phyloP scores from a whole-genome alignment of 2,797 vertebrate species.

The Aselliscus stoliczkanus region DNA sequence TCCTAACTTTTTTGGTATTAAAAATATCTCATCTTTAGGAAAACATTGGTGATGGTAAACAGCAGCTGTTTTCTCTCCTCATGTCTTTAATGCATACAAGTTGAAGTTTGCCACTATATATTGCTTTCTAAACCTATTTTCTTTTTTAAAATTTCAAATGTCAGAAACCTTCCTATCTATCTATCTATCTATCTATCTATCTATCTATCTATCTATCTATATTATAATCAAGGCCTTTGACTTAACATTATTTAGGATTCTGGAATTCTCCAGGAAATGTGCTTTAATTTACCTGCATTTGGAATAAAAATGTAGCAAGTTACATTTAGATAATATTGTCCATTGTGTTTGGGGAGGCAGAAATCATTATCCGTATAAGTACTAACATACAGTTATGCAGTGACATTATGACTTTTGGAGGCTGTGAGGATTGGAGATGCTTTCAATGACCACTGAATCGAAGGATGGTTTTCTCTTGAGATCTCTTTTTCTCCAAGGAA shows the following conservation, averaged over 20 bases:
- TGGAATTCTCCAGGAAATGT: neutral
- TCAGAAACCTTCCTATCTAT: neutral
- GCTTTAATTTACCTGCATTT: neutral
- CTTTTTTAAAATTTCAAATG: neutral
- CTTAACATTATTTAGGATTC: neutral
- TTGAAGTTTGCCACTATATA: neutral
- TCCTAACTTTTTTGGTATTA: neutral
- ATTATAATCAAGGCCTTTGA: accelerated
- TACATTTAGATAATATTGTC: neutral
- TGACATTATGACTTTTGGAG: neutral
- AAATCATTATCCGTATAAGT: neutral
- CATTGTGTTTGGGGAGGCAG: neutral
- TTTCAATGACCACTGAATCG: neutral
- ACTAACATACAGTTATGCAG: neutral
- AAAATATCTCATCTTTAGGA: neutral
- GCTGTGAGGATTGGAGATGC: neutral
- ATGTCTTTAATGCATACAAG: neutral
- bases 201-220: too few relatives aligned
- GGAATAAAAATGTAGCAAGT: neutral
- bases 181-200: too few relatives aligned
- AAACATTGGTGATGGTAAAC: neutral
- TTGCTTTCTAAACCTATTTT: neutral
- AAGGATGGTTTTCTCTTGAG: neutral
- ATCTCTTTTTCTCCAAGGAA: neutral
- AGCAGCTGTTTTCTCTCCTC: neutral